Base-by-base conservation (phyloP, 2,888 invertebrate species). In the Chalcosyrphus nemorum region DNA sequence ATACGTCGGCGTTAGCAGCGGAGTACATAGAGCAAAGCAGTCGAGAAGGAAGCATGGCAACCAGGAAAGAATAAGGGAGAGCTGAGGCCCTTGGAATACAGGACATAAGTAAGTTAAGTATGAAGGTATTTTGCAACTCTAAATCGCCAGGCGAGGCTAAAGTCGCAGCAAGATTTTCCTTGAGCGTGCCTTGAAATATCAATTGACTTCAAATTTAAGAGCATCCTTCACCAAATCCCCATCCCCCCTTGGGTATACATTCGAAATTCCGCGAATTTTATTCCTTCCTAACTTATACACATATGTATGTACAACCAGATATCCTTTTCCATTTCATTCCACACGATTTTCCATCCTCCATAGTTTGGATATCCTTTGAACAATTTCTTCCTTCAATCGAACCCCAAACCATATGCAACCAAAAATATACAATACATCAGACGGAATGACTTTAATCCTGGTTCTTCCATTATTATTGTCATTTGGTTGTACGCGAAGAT, bases 301-400 rank as follows among this genome's bases (percentile, higher is more conserved):
- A 35, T 11, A 59, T 65, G 35, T 29, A 24, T 4, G 4, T 24
- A 24, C 57, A 47, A 21, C 27, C 19, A 27, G n/a, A 38, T n/a
- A 52, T 41, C 59, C 47, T 11, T 45, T 76, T 75, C 43, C 57
- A n/a, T 38, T 76, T 65, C 65, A 76, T 76, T 81, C 52, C 76
- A 63, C 70, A 43, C 65, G 32, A 71, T 57, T 72, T 50, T 65
- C 43, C 71, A 57, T 41, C 47, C 15, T 57, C 32, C 17, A 29
- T 7, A 32, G 19, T 47, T 61, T 21, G 13, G 17, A 47, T 61
- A 41, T 27, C 21, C 45, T 71, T 65, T 59, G n/a, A 38, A 47
- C n/a, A n/a, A n/a, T n/a, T n/a, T 17, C 41, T 32, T 63, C 11
- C 43, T 52, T 47, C 43, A n/a, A 6, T 5, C 5, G 13, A 29